Base-by-base conservation (phyloP, 2,797 vertebrate genomes). In the Cossypha caffra region DNA sequence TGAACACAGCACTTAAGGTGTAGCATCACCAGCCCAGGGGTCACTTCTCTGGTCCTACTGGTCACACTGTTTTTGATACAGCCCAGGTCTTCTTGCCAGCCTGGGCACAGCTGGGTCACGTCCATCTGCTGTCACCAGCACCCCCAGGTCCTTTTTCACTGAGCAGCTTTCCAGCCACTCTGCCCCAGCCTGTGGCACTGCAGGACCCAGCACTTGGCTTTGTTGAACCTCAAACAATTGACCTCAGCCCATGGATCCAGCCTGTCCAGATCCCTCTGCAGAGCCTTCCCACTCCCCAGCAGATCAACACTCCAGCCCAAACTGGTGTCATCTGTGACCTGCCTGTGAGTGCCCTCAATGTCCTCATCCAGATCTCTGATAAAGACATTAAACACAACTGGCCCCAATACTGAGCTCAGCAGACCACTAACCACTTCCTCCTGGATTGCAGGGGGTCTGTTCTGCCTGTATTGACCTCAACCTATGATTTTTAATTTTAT, bases 321-420 rank as follows among this genome's bases (percentile, higher is more conserved):
- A 1, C 4, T 31, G 25, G 6, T 71, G 17, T 7, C 1, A 9
- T 23, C 26, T 71, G 15, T 3, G 5, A 50, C 28, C 5, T 19
- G 26, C 4, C 26, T 28, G 5, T 0, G 1, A 15, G 3, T 9
- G 7, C 9, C 7, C 57, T 28, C 29, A 33, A 10, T 15, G 25
- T 18, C 24, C 29, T 54, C 50, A 48, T 13, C 23, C 31, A 50
- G 15, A 37, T 7, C 18, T 47, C 11, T 14, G 16, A 35, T 40
- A 10, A 52, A 51, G 25, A 10, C 14, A 23, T 31, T 31, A 47
- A 61, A 33, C 37, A 77, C 5, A 25, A 26, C 25, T 54, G 48
- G 14, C 29, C 63, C 17, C 11, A 48, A 4, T 18, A 35, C 29
- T 8, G 20, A 47, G 21, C 57, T 47, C 64, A 62, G 25, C 40